These are phyloP conservation scores for Megatriorchis doriae DNA, from an alignment of 2,113 vertebrate species.

Conservation along the genomic window DNA sequence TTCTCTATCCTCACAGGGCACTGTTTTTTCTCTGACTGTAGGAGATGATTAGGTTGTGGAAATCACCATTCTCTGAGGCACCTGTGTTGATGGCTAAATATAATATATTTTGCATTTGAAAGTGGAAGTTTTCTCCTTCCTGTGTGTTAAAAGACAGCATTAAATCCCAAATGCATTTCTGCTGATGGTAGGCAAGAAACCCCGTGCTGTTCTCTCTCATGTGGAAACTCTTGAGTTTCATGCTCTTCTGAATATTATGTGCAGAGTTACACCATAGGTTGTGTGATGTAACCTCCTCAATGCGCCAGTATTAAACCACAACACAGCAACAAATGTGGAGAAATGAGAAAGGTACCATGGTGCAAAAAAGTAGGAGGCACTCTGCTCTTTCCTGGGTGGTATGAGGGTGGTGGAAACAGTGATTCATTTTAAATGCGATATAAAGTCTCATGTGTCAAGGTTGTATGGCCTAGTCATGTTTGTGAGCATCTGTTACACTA, in stretches of 20 bases:
- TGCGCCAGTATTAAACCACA: rapidly evolving
- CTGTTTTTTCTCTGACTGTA: background rate
- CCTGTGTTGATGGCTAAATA: background rate
- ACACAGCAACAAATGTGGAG: background rate
- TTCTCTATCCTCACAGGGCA: background rate
- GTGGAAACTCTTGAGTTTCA: background rate
- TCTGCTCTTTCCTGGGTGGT: too few species aligned
- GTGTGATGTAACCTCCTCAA: background rate
- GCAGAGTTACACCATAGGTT: rapidly evolving
- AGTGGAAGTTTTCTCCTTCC: background rate
- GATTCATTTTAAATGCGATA: rapidly evolving
- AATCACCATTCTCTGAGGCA: background rate
- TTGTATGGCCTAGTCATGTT: rapidly evolving
- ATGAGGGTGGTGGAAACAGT: rapidly evolving
- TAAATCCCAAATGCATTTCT: background rate
- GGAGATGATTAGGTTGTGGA: background rate
- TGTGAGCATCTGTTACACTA: background rate
- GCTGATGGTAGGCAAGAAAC: background rate
- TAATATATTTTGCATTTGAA: background rate
- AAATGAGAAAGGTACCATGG: rapidly evolving
- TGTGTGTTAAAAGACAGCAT: background rate
- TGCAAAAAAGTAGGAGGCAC: background rate
- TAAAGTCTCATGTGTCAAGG: rapidly evolving
- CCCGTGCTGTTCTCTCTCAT: background rate
- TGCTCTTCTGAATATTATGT: background rate